Evolutionary conservation across 53 echinoderm and acorn worm genomes (phyloP), one percentile per base, ranked within the genome.

Genomic region (Mesocentrotus franciscanus): DNA sequence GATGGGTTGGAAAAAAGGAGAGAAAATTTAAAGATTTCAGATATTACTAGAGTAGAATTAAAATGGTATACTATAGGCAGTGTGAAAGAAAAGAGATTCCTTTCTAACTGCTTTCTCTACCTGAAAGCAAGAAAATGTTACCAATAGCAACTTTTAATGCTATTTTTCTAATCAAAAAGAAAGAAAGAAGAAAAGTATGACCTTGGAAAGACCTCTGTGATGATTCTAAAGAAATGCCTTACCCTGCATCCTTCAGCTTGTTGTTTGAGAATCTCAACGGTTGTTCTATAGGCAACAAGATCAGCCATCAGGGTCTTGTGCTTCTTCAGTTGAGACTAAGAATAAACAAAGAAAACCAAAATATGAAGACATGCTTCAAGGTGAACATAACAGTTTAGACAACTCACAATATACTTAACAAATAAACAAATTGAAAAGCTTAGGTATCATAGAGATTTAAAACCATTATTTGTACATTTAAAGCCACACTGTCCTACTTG

Each of bases 221-320:
- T 5, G 76, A 76, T 26, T 20, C 24, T 49, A 49, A 68, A 68
- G 68, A 55, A 39, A 42, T 20, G 66, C 93, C 98, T 96, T 98
- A 99, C 99, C 92, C 98, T 90, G 97, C 99, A 99, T 78, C 96
- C 96, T 59, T 97, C 97, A 16, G 99, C 99, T 91, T 99, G 98
- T 56, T 96, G 96, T 16, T 95, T 96, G 20, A 99, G 96, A 59
- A 95, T 95, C 60, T 98, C 99, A 91, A 99, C 95, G 89, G 97
- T 99, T 89, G 95, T 94, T 26, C 95, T 96, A 96, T 99, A 99
- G 33, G 99, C 98, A 55, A 96, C 95, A 95, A 99, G 94, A 76
- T 99, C 99, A 29, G 98, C 95, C 94, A 97, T 97, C 60, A 98
- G 36, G 3, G 97, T 97, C 72, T 99, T 98, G 71, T 99, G 98